phyloP scores from a whole-genome alignment of 64 coral and sea anemone genomes.

The Actinia tenebrosa region DNA sequence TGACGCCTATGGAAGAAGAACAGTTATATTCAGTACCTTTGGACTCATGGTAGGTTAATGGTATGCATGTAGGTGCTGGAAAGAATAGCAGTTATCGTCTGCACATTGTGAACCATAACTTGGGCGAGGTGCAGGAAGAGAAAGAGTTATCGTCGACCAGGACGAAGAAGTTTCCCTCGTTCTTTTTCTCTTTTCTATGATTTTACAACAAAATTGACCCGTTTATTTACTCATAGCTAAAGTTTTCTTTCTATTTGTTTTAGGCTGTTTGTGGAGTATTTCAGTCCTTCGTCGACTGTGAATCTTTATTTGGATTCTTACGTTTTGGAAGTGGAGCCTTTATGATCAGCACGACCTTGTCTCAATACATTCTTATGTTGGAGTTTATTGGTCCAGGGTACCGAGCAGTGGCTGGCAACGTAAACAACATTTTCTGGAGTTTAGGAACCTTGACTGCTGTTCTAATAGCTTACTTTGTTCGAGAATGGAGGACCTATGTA shows the following conservation, averaged over 20 bases:
- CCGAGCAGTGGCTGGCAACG: slow-evolving; percentile 58
- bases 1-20: slow-evolving; percentile 8
- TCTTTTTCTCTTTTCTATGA: no score
- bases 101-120: no score
- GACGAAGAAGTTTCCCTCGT: no score
- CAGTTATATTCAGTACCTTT: slow-evolving; percentile 17
- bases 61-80: neutral
- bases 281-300: slow-evolving; percentile 29
- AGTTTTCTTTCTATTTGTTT: neutral
- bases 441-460: slow-evolving; percentile 27
- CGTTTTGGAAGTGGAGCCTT: slow-evolving; percentile 56
- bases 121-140: no score
- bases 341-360: slow-evolving; percentile 38
- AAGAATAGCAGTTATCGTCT: no score
- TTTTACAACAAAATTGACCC: no score
- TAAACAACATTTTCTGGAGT: slow-evolving; percentile 54
- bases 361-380: slow-evolving; percentile 47
- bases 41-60: neutral
- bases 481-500: slow-evolving; percentile 65
- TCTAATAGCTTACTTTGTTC: slow-evolving; percentile 52
- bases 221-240: no score
- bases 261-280: neutral
- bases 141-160: no score
- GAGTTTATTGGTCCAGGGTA: slow-evolving; percentile 60
- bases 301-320: slow-evolving; percentile 41